These are phyloP conservation scores for Drosophila athabasca DNA, from an alignment of 1,140 invertebrate genomes.

Conservation along the genomic window DNA sequence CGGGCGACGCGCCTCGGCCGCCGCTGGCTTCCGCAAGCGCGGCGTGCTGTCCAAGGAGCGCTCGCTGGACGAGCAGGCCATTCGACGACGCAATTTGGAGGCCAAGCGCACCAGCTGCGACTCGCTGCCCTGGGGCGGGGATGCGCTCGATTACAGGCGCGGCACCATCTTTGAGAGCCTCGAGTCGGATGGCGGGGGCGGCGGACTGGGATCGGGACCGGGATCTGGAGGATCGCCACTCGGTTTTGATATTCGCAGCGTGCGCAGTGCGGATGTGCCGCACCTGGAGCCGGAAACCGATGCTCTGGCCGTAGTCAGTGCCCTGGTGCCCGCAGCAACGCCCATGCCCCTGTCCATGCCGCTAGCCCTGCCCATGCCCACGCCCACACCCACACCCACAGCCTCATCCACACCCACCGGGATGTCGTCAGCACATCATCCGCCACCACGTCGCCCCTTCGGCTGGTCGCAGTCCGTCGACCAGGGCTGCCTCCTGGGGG, in stretches of 20 bases:
- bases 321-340: constrained; percentile 40
- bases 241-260: constrained; percentile 65
- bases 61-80: constrained; percentile 81
- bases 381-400: constrained; percentile 13
- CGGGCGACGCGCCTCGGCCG: constrained; percentile 74
- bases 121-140: constrained; percentile 79
- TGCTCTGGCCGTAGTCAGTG: constrained; percentile 54
- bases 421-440: constrained; percentile 1
- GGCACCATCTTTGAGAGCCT: constrained; percentile 82
- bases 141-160: constrained; percentile 69
- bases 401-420: constrained; percentile 17
- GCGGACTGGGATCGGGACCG: background rate
- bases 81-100: constrained; percentile 77
- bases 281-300: constrained; percentile 40
- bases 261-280: constrained; percentile 72
- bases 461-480: constrained; percentile 81
- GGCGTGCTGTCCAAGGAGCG: constrained; percentile 80
- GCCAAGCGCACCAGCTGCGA: constrained; percentile 83
- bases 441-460: constrained; percentile 52
- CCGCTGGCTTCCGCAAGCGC: constrained; percentile 76
- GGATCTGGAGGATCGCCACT: background rate
- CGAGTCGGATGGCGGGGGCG: constrained; percentile 62
- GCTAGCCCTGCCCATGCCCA: constrained; percentile 19
- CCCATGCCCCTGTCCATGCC: constrained; percentile 18
- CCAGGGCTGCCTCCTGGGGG: constrained; percentile 51